Evolutionary conservation across 2,797 vertebrate genomes (phyloP), one percentile per base, ranked within the genome.

Genomic region (Perodicticus potto): DNA sequence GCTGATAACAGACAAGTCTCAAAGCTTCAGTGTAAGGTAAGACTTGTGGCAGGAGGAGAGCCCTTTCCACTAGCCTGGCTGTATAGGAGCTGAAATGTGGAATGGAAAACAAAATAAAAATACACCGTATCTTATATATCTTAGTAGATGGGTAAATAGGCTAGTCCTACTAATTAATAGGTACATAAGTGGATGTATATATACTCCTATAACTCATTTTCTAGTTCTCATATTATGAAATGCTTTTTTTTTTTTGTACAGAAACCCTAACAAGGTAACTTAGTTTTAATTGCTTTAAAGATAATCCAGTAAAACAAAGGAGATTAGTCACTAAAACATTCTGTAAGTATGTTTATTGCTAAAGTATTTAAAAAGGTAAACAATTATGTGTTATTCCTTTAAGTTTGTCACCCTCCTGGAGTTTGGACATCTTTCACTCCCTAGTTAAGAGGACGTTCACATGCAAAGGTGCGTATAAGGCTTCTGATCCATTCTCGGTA

Each of bases 121-220:
- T 57, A 61, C 5, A 61, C 25, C 69, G n/a, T 4, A 22, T 67
- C 19, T 76, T 69, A 55, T 5, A 1, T n/a, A 73, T 4, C 12
- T 85, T 70, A 80, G 8, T 12, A 10, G 45, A 17, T 32, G 92
- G 55, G n/a, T 37, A 43, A 80, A 83, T 19, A 82, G 27, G 49
- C 1, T 10, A 85, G 9, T 82, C 93, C 73, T 93, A 80, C n/a
- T 63, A 89, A 96, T 63, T 65, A 59, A 59, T 32, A 57, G 49
- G 55, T 40, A 32, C 20, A 11, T 2, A 49, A 13, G 13, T 49
- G 69, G n/a, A 32, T 57, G 57, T 5, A 63, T 29, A 74, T 43
- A 69, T 4, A 16, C 0, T 16, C 59, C 23, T 32, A 5, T 37
- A 89, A 80, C 19, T 82, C 32, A 81, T 63, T 82, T 85, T n/a